Conservation (phyloP, 2,113 vertebrate genomes). For the Tretioscincus oriximinensis region DNA sequence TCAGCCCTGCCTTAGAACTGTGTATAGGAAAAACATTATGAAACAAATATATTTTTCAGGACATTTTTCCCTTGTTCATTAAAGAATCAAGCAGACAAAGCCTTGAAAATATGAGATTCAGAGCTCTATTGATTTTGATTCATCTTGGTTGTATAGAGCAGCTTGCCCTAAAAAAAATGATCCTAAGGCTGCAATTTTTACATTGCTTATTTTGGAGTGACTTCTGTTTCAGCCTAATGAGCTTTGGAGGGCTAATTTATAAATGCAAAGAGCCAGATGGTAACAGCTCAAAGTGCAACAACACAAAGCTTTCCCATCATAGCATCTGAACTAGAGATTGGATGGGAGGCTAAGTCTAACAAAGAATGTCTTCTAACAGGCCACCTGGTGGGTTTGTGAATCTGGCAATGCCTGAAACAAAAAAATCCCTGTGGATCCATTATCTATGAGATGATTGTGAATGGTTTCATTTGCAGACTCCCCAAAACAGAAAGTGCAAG, state of each 20-base stretch:
- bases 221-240: neutral
- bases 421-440: neutral
- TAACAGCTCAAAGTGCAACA: neutral
- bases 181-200: neutral
- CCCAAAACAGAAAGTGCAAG: neutral
- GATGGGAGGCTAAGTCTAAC: neutral
- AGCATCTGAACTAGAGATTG: neutral
- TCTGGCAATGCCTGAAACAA: neutral
- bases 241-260: neutral
- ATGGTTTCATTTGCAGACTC: neutral
- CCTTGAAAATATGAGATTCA: neutral
- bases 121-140: slow-evolving; percentile 26
- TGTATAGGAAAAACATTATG: slow-evolving; percentile 20
- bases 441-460: neutral
- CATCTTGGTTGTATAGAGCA: neutral
- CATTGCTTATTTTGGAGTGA: neutral
- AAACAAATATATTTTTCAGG: neutral
- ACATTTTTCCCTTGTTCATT: slow-evolving; percentile 27
- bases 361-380: neutral
- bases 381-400: neutral
- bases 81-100: neutral
- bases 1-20: neutral
- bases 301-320: neutral
- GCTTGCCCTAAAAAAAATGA: neutral
- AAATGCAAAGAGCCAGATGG: neutral